Percentiles rank a stretch among this genome's conserved stretches.
These are phyloP conservation scores for Nycticebus coucang DNA, from an alignment of 2,113 vertebrate genomes.

Conservation along the genomic window DNA sequence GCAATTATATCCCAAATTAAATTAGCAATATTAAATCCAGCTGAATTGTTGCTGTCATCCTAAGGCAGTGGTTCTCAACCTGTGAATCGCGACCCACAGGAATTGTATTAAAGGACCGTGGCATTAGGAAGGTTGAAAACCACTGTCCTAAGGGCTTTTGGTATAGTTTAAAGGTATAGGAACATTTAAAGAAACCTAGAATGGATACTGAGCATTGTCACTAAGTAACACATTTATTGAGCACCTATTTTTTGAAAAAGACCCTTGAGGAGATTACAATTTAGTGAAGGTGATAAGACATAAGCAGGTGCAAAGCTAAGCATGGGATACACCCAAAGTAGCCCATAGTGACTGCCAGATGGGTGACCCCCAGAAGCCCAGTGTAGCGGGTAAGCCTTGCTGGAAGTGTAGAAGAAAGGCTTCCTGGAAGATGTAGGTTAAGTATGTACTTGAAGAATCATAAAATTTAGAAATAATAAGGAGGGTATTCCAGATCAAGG, in stretches of 20 bases:
- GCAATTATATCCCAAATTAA: slow-evolving; percentile 10
- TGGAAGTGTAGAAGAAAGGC: neutral
- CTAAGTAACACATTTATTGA: neutral
- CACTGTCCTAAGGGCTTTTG: neutral
- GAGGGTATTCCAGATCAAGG: neutral
- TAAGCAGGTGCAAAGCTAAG: neutral
- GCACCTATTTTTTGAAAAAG: neutral
- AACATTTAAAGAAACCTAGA: slow-evolving; percentile 8
- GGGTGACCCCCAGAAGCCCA: neutral
- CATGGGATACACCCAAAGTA: neutral
- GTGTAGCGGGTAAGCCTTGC: neutral
- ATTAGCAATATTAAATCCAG: slow-evolving; percentile 30
- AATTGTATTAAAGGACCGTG: too few relatives aligned
- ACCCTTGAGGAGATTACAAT: neutral
- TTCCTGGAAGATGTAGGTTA: neutral
- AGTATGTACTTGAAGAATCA: neutral
- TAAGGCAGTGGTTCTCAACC: neutral
- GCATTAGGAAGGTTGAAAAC: too few relatives aligned
- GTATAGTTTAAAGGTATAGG: neutral
- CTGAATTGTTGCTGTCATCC: neutral
- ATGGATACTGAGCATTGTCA: neutral
- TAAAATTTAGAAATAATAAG: neutral
- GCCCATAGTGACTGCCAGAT: neutral
- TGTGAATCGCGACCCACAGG: too few relatives aligned
- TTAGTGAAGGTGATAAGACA: neutral